Evolutionary conservation across 2,113 vertebrate species (phyloP).

Genomic region (Atherinomorus stipes): DNA sequence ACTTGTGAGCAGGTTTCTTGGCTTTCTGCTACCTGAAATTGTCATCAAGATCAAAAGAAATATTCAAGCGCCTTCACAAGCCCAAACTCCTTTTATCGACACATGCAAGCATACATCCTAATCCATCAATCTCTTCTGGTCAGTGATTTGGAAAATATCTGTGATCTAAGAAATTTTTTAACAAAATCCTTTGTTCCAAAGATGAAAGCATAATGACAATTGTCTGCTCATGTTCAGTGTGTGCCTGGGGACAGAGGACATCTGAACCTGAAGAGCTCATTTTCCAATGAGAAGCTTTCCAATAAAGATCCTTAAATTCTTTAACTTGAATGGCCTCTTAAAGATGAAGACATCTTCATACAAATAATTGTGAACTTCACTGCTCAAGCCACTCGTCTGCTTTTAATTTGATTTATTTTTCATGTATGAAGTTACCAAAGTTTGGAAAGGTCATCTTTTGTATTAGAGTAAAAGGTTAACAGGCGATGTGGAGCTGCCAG

Average conservation of each 20-base stretch:
- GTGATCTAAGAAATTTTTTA: too few species aligned
- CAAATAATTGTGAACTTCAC: slow-evolving; percentile 7
- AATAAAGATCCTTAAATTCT: slow-evolving; percentile 23
- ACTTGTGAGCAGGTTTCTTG: not conserved
- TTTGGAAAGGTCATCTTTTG: not conserved
- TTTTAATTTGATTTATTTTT: slow-evolving; percentile 30
- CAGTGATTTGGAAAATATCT: too few species aligned
- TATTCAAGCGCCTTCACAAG: not conserved
- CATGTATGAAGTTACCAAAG: slow-evolving; percentile 27
- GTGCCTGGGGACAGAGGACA: slow-evolving; percentile 14
- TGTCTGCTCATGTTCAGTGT: not conserved
- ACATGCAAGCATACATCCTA: not conserved
- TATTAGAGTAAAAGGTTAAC: not conserved
- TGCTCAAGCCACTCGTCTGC: slow-evolving; percentile 8
- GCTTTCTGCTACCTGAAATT: slow-evolving; percentile 15
- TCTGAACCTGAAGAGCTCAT: slow-evolving; percentile 43
- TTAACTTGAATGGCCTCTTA: slow-evolving; percentile 29
- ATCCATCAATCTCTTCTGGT: not conserved
- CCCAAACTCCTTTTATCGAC: slow-evolving; percentile 30
- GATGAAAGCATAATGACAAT: not conserved
- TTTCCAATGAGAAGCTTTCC: slow-evolving; percentile 51
- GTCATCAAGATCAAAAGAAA: not conserved
- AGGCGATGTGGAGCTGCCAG: not conserved
- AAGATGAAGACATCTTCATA: slow-evolving; percentile 8
- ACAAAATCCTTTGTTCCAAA: slow-evolving; percentile 2